A percentile compares a stretch with the other conserved stretches of the same genome.
These are phyloP conservation scores for Taurulus bubalis DNA, from an alignment of 2,113 vertebrate species.

Conservation along the genomic window DNA sequence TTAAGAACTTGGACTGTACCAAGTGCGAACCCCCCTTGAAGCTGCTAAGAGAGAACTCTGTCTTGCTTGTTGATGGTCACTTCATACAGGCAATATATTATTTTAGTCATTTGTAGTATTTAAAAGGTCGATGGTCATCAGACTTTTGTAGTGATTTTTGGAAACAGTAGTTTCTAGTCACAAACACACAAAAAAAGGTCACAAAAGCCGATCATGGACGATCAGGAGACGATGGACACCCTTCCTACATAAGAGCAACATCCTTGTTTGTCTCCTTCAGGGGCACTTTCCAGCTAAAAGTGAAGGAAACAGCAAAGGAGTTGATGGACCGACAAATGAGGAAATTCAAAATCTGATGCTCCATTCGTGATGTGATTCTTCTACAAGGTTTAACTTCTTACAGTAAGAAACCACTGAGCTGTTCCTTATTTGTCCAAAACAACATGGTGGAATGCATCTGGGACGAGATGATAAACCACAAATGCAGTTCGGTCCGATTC, in stretches of 20 bases:
- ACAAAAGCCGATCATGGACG: neutral
- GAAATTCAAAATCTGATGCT: neutral
- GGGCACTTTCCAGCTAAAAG: neutral
- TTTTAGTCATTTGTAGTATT: neutral
- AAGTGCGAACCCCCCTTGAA: constrained; percentile 20
- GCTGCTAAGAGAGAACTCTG: constrained; percentile 4
- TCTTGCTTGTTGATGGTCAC: neutral
- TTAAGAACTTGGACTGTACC: constrained; percentile 7
- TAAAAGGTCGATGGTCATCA: neutral
- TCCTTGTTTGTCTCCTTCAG: neutral
- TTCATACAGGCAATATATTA: neutral
- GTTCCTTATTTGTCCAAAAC: neutral
- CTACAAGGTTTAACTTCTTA: neutral
- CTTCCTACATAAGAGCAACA: neutral
- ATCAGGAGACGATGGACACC: neutral
- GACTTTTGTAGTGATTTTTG: no score
- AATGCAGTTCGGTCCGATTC: neutral
- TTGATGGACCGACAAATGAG: no score
- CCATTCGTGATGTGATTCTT: neutral
- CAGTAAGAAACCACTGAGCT: neutral
- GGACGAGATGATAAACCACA: neutral
- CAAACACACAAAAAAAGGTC: no score
- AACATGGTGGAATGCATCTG: neutral
- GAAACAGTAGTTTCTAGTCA: no score
- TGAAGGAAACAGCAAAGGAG: neutral